Percentiles rank a stretch among this genome's conserved stretches.
phyloP scores from a whole-genome alignment of 2,888 invertebrate species.

The Apodemia duryi region DNA sequence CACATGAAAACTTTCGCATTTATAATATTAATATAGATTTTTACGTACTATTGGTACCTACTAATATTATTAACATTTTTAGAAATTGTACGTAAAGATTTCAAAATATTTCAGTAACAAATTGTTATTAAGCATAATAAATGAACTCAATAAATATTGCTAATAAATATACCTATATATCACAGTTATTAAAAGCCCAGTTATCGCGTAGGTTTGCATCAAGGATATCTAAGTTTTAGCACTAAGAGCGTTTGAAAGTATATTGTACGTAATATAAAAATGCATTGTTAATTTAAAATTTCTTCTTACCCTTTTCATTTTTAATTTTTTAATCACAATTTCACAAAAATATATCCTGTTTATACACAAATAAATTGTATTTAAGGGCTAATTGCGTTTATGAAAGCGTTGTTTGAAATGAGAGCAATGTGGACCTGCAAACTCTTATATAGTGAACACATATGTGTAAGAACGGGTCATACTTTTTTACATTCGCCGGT shows the following conservation, averaged over 20 bases:
- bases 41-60: too few relatives aligned
- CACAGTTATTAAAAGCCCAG: background rate
- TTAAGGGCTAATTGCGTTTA: conserved; percentile 54
- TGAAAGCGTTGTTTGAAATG: conserved; percentile 75
- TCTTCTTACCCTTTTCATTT: conserved; percentile 59
- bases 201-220: conserved; percentile 1
- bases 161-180: background rate
- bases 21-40: too few relatives aligned
- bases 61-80: too few relatives aligned
- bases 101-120: too few relatives aligned
- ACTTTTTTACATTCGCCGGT: conserved; percentile 74
- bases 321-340: conserved; percentile 31
- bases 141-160: too few relatives aligned
- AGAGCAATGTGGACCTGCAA: conserved; percentile 71
- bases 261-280: background rate
- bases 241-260: conserved; percentile 1
- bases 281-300: conserved; percentile 4
- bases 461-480: conserved; percentile 77
- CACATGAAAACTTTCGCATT: too few relatives aligned
- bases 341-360: conserved; percentile 26
- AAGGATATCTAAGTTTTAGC: conserved; percentile 7
- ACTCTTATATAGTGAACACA: conserved; percentile 75
- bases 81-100: too few relatives aligned
- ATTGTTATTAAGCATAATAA: too few relatives aligned
- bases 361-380: conserved; percentile 20